Evolutionary conservation across 2,888 invertebrate genomes (phyloP), one percentile per base, ranked within the genome.

Genomic region (Parelbella ahira): DNA sequence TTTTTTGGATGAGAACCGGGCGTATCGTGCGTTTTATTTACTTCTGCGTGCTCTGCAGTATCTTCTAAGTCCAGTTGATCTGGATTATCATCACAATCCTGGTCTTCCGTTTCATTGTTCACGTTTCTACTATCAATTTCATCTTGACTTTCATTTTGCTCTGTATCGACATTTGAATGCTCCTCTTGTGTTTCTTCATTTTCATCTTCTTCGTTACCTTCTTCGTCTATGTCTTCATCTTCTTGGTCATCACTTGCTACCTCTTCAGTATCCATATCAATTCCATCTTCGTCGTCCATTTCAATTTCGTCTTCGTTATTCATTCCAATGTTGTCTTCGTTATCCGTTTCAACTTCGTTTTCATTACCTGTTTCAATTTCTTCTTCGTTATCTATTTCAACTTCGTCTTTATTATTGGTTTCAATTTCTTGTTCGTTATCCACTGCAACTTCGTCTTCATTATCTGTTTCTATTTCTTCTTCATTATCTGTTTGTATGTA

Each of bases 1-100:
- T 66, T 69, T 19, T 60, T 58, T 49, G 59, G 63, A 13, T 65
- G 50, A 37, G 60, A 60, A 32, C 63, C 68, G 2, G 69, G 73
- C 5, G 69, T 72, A 24, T 73, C 64, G 24, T 69, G 68, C 4
- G 64, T 62, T 6, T 49, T 43, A 12, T 72, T 60, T 0, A 60
- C 56, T 4, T 58, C 57, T 50, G 47, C 50, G 5, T 37, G 19
- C 5, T 5, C 9, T 4, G 32, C 20, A 5, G 4, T 8, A 2
- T 8, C 10, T 3, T 19, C 13, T 36, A 21, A 8, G 11, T 37
- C 29, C 20, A 7, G 11, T 11, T 42, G 7, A 23, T 18, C 6
- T 2, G 36, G 8, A 37, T 29, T 33, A 13, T 32, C 9, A 7
- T 12, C 15, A 15, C 4, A 3, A 3, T 15, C 20, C 4, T 34